These are phyloP conservation scores for Fregetta grallaria DNA, from an alignment of 2,113 vertebrate genomes.

Conservation along the genomic window DNA sequence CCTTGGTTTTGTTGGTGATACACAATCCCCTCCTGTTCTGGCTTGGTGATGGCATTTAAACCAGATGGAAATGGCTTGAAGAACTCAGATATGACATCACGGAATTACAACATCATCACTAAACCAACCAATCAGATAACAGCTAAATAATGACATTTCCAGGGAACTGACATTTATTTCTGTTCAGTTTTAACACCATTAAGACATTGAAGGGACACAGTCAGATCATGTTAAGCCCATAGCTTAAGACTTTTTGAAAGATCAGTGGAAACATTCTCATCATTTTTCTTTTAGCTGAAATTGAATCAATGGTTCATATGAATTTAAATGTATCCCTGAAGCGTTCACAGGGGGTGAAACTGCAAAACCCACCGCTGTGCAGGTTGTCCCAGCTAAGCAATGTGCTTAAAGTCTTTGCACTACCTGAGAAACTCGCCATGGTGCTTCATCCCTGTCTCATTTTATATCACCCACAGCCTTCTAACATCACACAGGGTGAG, in stretches of 20 bases:
- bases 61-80: constrained; percentile 46
- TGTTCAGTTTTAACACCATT: neutral
- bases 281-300: neutral
- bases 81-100: constrained; percentile 27
- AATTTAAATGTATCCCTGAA: neutral
- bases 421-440: neutral
- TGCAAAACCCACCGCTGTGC: neutral
- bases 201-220: neutral
- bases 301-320: neutral
- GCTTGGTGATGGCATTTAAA: neutral
- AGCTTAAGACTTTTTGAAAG: neutral
- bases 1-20: neutral
- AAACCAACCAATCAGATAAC: neutral
- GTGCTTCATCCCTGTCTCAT: neutral
- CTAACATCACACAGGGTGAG: neutral
- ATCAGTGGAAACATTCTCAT: neutral
- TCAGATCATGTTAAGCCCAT: neutral
- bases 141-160: neutral
- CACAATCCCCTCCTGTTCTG: neutral
- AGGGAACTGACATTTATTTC: neutral
- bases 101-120: neutral
- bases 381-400: neutral
- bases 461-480: neutral
- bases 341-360: neutral
- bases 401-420: neutral